Evolutionary conservation across 2,888 invertebrate genomes (phyloP).

Genomic region (Ophion slaviceki): DNA sequence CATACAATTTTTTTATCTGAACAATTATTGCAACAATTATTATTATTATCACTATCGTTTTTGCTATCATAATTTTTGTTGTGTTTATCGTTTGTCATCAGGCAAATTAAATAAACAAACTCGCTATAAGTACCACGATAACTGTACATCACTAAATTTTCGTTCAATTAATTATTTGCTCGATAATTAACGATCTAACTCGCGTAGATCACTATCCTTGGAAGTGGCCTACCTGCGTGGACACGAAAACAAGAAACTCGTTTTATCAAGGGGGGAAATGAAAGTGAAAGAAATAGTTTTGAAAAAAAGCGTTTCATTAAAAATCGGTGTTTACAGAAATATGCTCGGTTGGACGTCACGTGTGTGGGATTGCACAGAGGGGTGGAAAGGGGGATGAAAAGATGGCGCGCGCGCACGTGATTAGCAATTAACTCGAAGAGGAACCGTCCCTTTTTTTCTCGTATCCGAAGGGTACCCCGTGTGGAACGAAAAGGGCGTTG

Average conservation of each 20-base stretch:
- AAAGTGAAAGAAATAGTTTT: neutral
- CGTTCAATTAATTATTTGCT: neutral
- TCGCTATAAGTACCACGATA: too few species aligned
- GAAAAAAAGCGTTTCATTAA: neutral
- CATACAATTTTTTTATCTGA: too few species aligned
- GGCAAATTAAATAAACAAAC: too few species aligned
- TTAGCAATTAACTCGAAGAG: constrained; percentile 77
- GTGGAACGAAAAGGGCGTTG: constrained; percentile 43
- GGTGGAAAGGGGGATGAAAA: constrained; percentile 24
- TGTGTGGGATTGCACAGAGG: constrained; percentile 19
- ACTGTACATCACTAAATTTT: too few species aligned
- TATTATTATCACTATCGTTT: too few species aligned
- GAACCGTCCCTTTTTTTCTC: constrained; percentile 39
- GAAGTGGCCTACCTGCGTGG: neutral
- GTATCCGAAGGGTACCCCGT: constrained; percentile 26
- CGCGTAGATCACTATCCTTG: neutral
- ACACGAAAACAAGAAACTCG: neutral
- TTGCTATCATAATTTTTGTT: too few species aligned
- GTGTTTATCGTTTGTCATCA: too few species aligned
- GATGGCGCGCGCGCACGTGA: constrained; percentile 64
- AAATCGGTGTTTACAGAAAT: neutral
- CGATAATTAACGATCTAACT: neutral
- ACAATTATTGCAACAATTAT: too few species aligned
- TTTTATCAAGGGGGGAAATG: neutral
- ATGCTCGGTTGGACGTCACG: neutral